These are phyloP conservation scores for Zosterops borbonicus DNA, from an alignment of 2,113 vertebrate species.

Conservation along the genomic window DNA sequence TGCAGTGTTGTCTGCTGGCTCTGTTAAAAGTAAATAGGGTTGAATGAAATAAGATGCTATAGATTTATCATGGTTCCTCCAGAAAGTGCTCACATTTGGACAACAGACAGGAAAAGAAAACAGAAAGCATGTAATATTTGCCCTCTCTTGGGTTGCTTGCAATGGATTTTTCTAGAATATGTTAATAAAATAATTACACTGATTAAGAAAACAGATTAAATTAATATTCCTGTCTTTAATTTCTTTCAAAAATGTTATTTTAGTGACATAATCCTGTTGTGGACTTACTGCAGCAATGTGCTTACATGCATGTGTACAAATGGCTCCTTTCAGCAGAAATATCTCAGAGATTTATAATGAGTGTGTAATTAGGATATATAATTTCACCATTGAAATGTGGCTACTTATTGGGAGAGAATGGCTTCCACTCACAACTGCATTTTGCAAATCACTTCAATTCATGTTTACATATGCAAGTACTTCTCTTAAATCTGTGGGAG, in stretches of 20 bases:
- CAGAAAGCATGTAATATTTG: not conserved
- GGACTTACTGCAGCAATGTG: not conserved
- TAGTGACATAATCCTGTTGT: not conserved
- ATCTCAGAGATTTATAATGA: not conserved
- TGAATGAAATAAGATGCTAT: not conserved
- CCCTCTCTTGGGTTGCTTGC: not conserved
- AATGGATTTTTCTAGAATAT: not conserved
- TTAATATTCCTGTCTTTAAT: not conserved
- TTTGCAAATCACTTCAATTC: not conserved
- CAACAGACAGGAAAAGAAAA: not conserved
- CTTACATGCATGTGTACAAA: not conserved
- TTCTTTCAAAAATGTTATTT: not conserved
- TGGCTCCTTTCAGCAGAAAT: not conserved
- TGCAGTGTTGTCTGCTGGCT: conserved; percentile 6
- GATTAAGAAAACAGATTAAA: not conserved
- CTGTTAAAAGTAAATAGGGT: conserved; percentile 7
- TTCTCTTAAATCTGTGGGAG: not conserved
- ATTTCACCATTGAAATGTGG: not conserved
- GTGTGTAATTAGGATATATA: not conserved
- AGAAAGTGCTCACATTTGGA: not conserved
- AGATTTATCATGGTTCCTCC: not conserved
- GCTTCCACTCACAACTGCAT: not conserved
- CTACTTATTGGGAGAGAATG: not conserved
- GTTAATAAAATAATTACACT: not conserved
- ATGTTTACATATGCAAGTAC: not conserved